These are phyloP conservation scores for Drosophila borborema DNA, from an alignment of 2,888 invertebrate species.

Conservation along the genomic window DNA sequence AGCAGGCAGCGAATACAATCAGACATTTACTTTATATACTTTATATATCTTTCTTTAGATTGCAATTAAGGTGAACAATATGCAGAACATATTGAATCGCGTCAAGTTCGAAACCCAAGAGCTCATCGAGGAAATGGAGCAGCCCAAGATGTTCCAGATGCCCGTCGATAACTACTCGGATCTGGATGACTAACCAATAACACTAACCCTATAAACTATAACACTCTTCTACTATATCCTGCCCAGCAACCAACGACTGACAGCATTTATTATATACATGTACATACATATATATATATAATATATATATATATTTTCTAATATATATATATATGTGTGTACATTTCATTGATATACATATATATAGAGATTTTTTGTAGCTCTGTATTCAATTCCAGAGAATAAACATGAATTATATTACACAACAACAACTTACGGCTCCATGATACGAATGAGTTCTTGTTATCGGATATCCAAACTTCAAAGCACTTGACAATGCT, in stretches of 20 bases:
- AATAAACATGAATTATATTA: not conserved
- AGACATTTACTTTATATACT: too few relatives aligned
- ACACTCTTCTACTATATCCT: too few relatives aligned
- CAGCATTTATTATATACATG: too few relatives aligned
- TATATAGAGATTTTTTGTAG: not conserved
- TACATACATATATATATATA: not conserved
- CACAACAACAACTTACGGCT: conserved; percentile 4
- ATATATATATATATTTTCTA: not conserved
- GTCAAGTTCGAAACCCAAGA: not conserved
- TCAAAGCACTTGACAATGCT: not conserved
- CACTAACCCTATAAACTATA: not conserved
- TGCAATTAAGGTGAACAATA: accelerated
- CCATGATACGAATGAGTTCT: not conserved
- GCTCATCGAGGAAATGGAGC: not conserved
- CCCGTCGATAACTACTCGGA: conserved; percentile 19
- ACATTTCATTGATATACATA: not conserved
- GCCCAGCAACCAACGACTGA: too few relatives aligned
- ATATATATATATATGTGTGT: not conserved
- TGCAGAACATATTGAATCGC: not conserved
- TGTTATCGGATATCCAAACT: not conserved
- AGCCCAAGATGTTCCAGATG: not conserved
- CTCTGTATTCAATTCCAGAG: not conserved
- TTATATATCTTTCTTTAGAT: not conserved
- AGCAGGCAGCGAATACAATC: not conserved
- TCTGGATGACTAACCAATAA: conserved; percentile 5